Evolutionary conservation across 2,113 vertebrate genomes (phyloP).

Genomic region (Mandrillus leucophaeus): DNA sequence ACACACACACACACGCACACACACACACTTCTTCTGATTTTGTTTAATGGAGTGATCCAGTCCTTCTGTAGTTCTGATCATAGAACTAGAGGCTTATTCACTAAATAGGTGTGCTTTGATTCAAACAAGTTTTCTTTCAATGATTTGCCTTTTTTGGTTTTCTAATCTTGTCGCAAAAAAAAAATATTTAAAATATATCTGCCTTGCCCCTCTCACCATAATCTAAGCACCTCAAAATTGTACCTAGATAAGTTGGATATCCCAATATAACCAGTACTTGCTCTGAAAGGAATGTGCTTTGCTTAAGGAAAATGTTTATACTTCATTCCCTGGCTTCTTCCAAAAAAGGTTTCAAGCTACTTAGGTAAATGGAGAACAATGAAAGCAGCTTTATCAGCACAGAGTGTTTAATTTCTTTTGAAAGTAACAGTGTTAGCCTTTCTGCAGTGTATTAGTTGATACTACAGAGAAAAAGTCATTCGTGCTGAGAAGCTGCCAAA

Average conservation of each 20-base stretch:
- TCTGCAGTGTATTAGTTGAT: slow-evolving; percentile 36
- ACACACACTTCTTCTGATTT: fast-evolving
- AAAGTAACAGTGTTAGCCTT: slow-evolving; percentile 40
- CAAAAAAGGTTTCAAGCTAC: slow-evolving; percentile 65
- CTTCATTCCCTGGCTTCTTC: slow-evolving; percentile 61
- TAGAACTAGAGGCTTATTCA: neutral
- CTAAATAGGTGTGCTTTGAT: neutral
- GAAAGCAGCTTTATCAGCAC: slow-evolving; percentile 40
- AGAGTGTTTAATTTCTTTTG: slow-evolving; percentile 53
- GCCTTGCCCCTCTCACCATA: neutral
- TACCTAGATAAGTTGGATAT: slow-evolving; percentile 32
- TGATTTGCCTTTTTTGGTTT: slow-evolving; percentile 11
- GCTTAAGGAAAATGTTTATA: slow-evolving; percentile 69
- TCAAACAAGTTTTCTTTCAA: neutral
- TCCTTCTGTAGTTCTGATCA: neutral
- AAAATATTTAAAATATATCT: slow-evolving; percentile 30
- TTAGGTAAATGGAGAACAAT: slow-evolving; percentile 64
- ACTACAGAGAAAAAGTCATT: slow-evolving; percentile 34
- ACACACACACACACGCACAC: neutral
- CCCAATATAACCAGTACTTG: slow-evolving; percentile 18
- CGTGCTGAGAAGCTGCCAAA: slow-evolving; percentile 49
- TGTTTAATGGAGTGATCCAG: neutral
- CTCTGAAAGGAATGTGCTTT: slow-evolving; percentile 63
- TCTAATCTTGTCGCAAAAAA: neutral
- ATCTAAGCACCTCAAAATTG: neutral